Evolutionary conservation across 2,888 invertebrate species (phyloP).

Genomic region (Yponomeuta cagnagella): DNA sequence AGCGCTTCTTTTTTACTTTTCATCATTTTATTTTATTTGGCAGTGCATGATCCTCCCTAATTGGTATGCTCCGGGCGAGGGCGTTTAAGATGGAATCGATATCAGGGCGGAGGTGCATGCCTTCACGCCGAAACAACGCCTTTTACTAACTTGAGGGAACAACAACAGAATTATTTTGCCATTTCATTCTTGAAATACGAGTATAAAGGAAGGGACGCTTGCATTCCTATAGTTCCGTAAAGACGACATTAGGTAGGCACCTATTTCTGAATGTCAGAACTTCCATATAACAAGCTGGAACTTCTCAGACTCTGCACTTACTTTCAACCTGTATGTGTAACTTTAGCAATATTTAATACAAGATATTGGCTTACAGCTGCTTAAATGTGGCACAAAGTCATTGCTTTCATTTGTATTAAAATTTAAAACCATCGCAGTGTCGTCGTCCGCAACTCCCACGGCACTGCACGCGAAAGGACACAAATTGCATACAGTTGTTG

Average conservation of each 20-base stretch:
- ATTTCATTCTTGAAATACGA: background rate
- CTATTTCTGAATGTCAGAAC: too few relatives aligned
- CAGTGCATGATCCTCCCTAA: slow-evolving; percentile 27
- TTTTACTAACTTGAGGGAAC: background rate
- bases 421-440: slow-evolving; percentile 11
- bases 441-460: slow-evolving; percentile 17
- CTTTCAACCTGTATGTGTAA: background rate
- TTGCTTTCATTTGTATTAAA: slow-evolving; percentile 13
- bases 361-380: background rate
- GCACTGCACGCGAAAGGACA: slow-evolving; percentile 32
- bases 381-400: background rate
- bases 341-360: background rate
- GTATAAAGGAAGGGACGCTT: background rate
- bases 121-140: slow-evolving; percentile 40
- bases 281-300: background rate
- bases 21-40: slow-evolving; percentile 17
- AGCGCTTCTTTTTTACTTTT: slow-evolving; percentile 11
- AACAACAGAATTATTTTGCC: slow-evolving; percentile 1
- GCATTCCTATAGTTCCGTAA: background rate
- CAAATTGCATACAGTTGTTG: slow-evolving; percentile 70
- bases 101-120: slow-evolving; percentile 47
- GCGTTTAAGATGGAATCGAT: slow-evolving; percentile 55
- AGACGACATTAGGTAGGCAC: background rate
- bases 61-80: slow-evolving; percentile 53
- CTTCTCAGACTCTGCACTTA: background rate